Evolutionary conservation across 2,888 invertebrate genomes (phyloP), one percentile per base, ranked within the genome.

Genomic region (Apodemia duryi): DNA sequence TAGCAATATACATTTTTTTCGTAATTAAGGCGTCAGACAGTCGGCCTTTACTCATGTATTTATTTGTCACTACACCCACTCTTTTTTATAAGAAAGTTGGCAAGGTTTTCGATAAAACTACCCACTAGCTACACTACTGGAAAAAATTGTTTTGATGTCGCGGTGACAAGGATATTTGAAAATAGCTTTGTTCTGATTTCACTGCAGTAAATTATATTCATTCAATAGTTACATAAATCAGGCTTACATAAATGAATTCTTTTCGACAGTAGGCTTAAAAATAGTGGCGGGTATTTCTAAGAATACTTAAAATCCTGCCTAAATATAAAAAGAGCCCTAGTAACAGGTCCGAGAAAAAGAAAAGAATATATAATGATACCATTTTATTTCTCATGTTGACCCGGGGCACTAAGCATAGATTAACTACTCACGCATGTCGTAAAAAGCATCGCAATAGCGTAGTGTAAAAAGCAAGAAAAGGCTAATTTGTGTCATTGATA

Each of bases 141-240:
- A 35, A 60, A 60, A 60, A 35, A 60, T 28, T 60, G 57, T 35
- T 60, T 60, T 60, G 35, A 60, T 35, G 57, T 60, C 29, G 49
- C 7, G 13, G 6, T 60, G 11, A 60, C 29, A 60, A 60, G 35
- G 13, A 32, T 11, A n/a, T 57, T 57, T 32, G 57, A 32, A 32
- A 57, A 57, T 57, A 57, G 13, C 57, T 13, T 6, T 6, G 6
- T 13, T 11, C 2, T 6, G 11, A 6, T 49, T 49, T 49, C 10
- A 6, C 46, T 46, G 11, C 46, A 41, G 46, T 46, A 13, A 41
- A 41, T 41, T 41, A 41, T 41, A 10, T 41, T 41, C 41, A 41
- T 41, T 10, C 9, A 41, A 46, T 46, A 11, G 46, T 11, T 13
- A 46, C 13, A 46, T 46, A 46, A 46, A 46, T 46, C 11, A 46